Evolutionary conservation across 2,888 invertebrate genomes (phyloP).

Genomic region (Axea sp.): DNA sequence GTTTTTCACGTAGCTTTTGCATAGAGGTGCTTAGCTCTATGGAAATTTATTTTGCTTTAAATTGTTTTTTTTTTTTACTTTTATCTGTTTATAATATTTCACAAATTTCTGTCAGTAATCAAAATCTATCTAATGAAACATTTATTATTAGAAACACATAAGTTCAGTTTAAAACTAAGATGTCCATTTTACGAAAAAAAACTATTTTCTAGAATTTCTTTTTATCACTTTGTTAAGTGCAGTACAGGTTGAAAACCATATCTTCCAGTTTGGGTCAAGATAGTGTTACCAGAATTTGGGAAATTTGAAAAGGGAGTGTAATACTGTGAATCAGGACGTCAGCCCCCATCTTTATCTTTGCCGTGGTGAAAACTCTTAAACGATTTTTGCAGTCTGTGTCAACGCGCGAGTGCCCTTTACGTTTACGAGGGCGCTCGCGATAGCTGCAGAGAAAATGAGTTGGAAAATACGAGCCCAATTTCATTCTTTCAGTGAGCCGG

Average conservation of each 20-base stretch:
- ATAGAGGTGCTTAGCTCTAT: too few species aligned
- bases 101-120: too few species aligned
- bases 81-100: too few species aligned
- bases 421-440: constrained; percentile 72
- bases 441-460: constrained; percentile 73
- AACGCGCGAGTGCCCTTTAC: constrained; percentile 75
- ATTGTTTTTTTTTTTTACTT: too few species aligned
- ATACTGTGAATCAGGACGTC: constrained; percentile 30
- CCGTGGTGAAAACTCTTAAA: constrained; percentile 27
- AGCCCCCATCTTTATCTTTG: constrained; percentile 31
- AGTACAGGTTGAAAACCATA: constrained; percentile 3
- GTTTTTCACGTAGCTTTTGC: too few species aligned
- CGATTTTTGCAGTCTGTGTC: constrained; percentile 55
- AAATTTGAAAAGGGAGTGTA: constrained; percentile 25
- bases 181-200: too few species aligned
- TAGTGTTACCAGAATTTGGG: constrained; percentile 33
- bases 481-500: constrained; percentile 45
- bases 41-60: too few species aligned
- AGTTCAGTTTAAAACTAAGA: too few species aligned
- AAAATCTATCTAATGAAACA: too few species aligned
- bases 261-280: constrained; percentile 18
- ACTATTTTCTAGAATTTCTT: too few species aligned
- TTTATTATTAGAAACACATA: too few species aligned
- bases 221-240: background rate
- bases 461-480: constrained; percentile 70